Evolutionary conservation across 2,113 vertebrate species (phyloP).

Genomic region (Nycticryphes semicollaris): DNA sequence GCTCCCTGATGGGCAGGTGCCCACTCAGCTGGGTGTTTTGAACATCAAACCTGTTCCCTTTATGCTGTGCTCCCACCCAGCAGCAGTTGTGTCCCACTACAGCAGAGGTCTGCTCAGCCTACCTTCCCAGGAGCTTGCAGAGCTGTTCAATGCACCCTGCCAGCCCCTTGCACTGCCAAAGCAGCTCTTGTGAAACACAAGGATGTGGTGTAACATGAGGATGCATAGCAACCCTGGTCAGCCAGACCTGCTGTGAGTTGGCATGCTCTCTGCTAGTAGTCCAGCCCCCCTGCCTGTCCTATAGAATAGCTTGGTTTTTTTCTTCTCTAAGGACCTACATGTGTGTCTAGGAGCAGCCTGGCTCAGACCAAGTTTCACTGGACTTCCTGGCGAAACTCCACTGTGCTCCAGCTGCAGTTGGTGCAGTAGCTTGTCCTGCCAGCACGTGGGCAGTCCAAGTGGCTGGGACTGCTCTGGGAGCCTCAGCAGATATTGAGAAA

Average conservation of each 20-base stretch:
- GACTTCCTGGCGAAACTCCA: neutral
- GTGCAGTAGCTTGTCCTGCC: neutral
- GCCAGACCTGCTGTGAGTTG: neutral
- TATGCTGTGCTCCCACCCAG: neutral
- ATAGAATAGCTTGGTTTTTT: neutral
- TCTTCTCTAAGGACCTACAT: neutral
- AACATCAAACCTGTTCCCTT: neutral
- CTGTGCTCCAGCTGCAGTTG: neutral
- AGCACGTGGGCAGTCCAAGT: fast-evolving
- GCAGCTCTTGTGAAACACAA: neutral
- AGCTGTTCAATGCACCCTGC: neutral
- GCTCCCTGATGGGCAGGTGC: fast-evolving
- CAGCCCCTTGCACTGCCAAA: neutral
- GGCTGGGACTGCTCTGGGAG: fast-evolving
- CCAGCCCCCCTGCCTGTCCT: neutral
- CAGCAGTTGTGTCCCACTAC: neutral
- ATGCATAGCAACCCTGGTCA: neutral
- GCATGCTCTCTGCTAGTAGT: no score
- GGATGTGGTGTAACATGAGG: neutral
- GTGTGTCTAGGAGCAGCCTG: neutral
- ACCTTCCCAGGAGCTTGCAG: neutral
- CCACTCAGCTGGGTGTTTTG: neutral
- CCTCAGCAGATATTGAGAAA: fast-evolving
- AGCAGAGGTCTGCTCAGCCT: neutral
- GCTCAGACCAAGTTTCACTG: neutral